Evolutionary conservation across 2,888 invertebrate species (phyloP).

Genomic region (Limnephilus lunatus): DNA sequence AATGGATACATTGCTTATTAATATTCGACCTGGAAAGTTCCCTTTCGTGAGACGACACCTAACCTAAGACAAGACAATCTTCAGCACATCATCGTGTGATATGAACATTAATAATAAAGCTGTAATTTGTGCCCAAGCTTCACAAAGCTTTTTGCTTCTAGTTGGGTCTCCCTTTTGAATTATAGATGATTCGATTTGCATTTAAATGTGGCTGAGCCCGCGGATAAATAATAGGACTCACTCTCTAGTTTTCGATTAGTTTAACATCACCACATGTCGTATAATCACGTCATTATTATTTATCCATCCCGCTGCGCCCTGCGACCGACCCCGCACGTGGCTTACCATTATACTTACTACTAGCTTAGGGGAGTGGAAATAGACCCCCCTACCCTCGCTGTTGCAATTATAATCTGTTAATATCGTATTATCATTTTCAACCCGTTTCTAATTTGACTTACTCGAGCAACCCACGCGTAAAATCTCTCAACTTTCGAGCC

Average conservation of each 20-base stretch:
- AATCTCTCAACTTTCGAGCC: not conserved
- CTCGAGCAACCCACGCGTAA: not conserved
- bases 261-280: constrained; percentile 58
- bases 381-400: not conserved
- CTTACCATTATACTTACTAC: not conserved
- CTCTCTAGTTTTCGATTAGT: constrained; percentile 65
- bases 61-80: constrained; percentile 8
- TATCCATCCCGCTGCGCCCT: constrained; percentile 51
- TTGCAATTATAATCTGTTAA: not conserved
- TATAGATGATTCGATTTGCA: constrained; percentile 63
- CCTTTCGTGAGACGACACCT: not conserved
- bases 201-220: constrained; percentile 55
- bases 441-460: not conserved
- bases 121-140: constrained; percentile 45
- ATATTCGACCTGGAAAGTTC: not conserved
- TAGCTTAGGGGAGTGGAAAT: not conserved
- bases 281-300: constrained; percentile 66
- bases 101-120: constrained; percentile 37
- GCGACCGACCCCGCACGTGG: constrained; percentile 30
- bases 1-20: not conserved
- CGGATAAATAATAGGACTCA: constrained; percentile 57
- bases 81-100: constrained; percentile 33
- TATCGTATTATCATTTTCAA: not conserved
- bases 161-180: constrained; percentile 49
- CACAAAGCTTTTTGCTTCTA: constrained; percentile 45